Conservation (phyloP, 2,888 invertebrate species). For the Drosophila melanosoma region DNA sequence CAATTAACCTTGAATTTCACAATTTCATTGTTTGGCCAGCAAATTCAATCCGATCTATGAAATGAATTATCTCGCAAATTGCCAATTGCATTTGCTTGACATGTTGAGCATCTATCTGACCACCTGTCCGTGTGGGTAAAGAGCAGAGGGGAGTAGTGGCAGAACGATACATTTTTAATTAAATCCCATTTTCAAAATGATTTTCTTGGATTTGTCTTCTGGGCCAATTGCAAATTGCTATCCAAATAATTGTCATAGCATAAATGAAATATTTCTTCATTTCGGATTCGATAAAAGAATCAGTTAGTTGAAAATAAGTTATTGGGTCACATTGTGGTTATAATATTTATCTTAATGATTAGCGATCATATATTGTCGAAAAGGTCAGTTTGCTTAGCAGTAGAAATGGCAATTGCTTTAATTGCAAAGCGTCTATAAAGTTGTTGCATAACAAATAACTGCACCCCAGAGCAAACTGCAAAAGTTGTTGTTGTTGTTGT, state of each 20-base stretch:
- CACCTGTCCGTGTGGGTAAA: background rate
- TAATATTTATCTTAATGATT: background rate
- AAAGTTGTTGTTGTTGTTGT: background rate
- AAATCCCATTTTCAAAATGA: slow-evolving; percentile 55
- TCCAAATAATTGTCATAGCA: slow-evolving; percentile 46
- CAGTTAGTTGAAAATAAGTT: slow-evolving; percentile 24
- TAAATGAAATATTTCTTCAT: slow-evolving; percentile 11
- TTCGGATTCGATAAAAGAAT: slow-evolving; percentile 4
- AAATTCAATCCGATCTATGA: slow-evolving; percentile 60
- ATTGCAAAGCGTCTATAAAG: slow-evolving; percentile 72
- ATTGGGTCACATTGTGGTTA: background rate
- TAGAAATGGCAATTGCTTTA: slow-evolving; percentile 68
- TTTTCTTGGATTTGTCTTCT: slow-evolving; percentile 41
- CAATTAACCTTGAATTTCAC: slow-evolving; percentile 7
- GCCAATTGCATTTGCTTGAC: slow-evolving; percentile 59
- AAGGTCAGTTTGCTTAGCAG: slow-evolving; percentile 21
- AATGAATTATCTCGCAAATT: slow-evolving; percentile 62
- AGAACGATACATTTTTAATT: slow-evolving; percentile 68
- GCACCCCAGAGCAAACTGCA: slow-evolving; percentile 44
- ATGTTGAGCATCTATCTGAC: slow-evolving; percentile 4
- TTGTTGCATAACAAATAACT: slow-evolving; percentile 54
- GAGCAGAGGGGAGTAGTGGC: background rate
- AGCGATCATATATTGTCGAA: background rate
- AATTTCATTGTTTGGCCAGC: slow-evolving; percentile 41
- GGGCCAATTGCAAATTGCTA: slow-evolving; percentile 26